Percentiles rank a stretch among this genome's conserved stretches.
Conservation (phyloP, 2,888 invertebrate genomes). For the Rosalia funebris region DNA sequence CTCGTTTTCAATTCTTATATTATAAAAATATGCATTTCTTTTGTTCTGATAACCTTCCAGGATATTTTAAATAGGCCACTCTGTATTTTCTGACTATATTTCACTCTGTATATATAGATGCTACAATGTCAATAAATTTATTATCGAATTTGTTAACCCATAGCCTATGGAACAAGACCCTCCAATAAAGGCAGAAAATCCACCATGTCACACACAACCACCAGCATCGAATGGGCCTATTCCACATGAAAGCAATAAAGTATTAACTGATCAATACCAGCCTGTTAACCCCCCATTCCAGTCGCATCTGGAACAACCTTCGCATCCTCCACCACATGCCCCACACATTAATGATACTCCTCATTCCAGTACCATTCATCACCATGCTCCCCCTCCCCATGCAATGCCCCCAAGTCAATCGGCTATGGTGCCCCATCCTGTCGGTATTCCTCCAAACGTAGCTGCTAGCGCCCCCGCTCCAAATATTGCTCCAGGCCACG, state of each 20-base stretch:
- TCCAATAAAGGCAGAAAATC: slow-evolving; percentile 32
- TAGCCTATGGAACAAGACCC: slow-evolving; percentile 48
- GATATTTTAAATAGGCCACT: too few relatives aligned
- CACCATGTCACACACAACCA: slow-evolving; percentile 27
- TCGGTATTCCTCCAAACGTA: slow-evolving; percentile 30
- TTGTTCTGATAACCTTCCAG: too few relatives aligned
- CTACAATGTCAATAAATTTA: too few relatives aligned
- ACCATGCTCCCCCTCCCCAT: slow-evolving; percentile 44
- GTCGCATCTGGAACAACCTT: slow-evolving; percentile 34
- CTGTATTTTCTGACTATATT: too few relatives aligned
- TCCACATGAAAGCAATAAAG: slow-evolving; percentile 35
- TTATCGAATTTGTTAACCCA: too few relatives aligned
- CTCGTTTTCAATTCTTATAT: too few relatives aligned
- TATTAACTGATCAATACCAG: slow-evolving; percentile 28
- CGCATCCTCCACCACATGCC: slow-evolving; percentile 22
- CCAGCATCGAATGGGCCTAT: slow-evolving; percentile 40
- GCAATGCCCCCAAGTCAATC: slow-evolving; percentile 35
- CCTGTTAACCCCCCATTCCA: slow-evolving; percentile 43
- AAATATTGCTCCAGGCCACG: slow-evolving; percentile 23
- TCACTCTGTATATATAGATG: too few relatives aligned
- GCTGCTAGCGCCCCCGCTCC: slow-evolving; percentile 15
- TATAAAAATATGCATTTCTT: too few relatives aligned
- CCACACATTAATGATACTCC: slow-evolving; percentile 23
- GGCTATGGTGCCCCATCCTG: slow-evolving; percentile 36
- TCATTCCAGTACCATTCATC: slow-evolving; percentile 24